Conservation (phyloP, 64 coral and sea anemone species). For the Anthopleura sola region DNA sequence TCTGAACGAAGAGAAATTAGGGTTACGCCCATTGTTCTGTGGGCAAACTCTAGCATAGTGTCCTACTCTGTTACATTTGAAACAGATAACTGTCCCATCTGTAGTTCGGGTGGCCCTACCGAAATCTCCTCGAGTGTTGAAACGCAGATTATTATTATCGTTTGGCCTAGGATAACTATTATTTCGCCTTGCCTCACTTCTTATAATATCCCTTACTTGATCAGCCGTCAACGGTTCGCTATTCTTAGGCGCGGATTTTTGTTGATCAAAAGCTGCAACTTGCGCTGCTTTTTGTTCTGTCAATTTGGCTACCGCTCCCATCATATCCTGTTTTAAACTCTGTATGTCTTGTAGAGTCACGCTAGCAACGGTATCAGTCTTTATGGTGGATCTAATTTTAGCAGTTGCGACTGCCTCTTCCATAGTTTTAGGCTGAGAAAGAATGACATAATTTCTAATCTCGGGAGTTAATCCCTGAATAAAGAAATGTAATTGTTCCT, state of each 20-base stretch:
- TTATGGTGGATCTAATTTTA: background rate
- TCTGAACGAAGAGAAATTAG: background rate
- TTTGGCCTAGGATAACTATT: background rate
- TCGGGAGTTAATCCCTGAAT: background rate
- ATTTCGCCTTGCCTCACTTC: background rate
- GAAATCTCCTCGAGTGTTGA: background rate
- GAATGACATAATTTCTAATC: background rate
- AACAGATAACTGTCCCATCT: background rate
- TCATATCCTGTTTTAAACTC: background rate
- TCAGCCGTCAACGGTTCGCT: background rate
- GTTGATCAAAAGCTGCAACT: conserved; percentile 2
- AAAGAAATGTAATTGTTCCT: background rate
- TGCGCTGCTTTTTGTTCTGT: background rate
- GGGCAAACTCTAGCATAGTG: background rate
- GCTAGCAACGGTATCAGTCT: background rate
- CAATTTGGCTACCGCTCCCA: background rate
- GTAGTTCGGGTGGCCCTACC: background rate
- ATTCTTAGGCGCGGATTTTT: background rate
- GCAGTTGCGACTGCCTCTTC: background rate
- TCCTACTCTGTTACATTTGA: background rate
- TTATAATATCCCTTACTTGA: background rate
- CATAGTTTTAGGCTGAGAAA: background rate
- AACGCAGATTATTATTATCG: background rate
- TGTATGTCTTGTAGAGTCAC: background rate
- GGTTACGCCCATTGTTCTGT: background rate